These are phyloP conservation scores for Desmophyllum pertusum DNA, from an alignment of 92 coral and sea anemone species.

Conservation along the genomic window DNA sequence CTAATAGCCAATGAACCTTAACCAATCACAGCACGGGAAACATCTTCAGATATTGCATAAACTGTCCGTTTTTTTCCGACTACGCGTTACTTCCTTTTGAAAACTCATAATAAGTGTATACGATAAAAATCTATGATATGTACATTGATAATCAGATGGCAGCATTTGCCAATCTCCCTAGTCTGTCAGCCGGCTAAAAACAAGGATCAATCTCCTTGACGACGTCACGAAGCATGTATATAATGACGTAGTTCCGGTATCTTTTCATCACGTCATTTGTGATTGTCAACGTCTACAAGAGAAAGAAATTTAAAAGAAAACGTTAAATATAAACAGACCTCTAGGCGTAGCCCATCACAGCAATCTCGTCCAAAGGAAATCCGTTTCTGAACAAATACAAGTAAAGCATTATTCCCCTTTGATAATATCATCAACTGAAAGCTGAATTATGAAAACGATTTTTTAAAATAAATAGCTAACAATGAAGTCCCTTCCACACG, in stretches of 20 bases:
- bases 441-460: no score
- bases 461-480: no score
- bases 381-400: no score
- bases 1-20: no score
- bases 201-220: slow-evolving; percentile 11
- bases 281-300: slow-evolving; percentile 16
- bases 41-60: neutral
- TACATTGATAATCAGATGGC: neutral
- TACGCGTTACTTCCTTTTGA: neutral
- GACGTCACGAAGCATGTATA: slow-evolving; percentile 35
- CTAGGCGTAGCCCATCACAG: no score
- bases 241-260: slow-evolving; percentile 42
- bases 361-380: no score
- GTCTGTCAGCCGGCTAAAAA: neutral
- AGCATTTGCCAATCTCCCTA: neutral
- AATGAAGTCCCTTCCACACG: no score
- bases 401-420: no score
- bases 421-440: no score
- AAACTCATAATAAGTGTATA: neutral
- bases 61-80: neutral
- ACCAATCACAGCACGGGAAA: neutral
- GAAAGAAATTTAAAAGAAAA: neutral
- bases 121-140: neutral
- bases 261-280: slow-evolving; percentile 33
- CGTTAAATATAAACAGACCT: no score